Conservation (phyloP, 1,140 invertebrate species). For the Protaetia brevitarsis region DNA sequence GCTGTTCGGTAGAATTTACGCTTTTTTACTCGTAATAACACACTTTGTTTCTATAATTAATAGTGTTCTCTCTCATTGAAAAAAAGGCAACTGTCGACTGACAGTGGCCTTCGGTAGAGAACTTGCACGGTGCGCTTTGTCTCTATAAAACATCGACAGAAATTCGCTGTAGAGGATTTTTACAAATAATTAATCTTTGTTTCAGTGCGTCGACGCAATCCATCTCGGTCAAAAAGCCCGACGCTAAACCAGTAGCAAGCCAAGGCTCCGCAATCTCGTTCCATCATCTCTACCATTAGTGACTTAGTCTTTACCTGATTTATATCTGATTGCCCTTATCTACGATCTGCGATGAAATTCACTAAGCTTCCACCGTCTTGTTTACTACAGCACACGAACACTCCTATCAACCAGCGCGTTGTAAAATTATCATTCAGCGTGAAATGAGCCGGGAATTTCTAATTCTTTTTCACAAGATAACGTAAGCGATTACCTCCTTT, state of each 20-base stretch:
- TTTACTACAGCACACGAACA: background rate
- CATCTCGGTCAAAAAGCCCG: slow-evolving; percentile 19
- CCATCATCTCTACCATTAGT: slow-evolving; percentile 21
- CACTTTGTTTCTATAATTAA: background rate
- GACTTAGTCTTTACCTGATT: slow-evolving; percentile 17
- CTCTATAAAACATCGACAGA: slow-evolving; percentile 14
- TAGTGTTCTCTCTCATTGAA: background rate
- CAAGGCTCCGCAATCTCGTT: slow-evolving; percentile 6
- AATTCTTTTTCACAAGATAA: background rate
- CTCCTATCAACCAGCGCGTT: background rate
- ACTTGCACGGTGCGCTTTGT: background rate
- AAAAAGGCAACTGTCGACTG: background rate
- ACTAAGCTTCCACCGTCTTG: background rate
- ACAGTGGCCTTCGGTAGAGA: background rate
- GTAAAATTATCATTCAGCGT: slow-evolving; percentile 8
- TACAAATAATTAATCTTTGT: slow-evolving; percentile 23
- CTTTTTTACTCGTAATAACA: no score
- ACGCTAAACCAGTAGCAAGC: slow-evolving; percentile 19
- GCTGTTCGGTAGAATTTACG: no score
- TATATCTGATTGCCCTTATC: slow-evolving; percentile 16
- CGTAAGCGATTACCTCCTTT: background rate
- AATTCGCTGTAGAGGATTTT: slow-evolving; percentile 16
- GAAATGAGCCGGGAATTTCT: background rate
- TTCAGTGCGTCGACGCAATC: slow-evolving; percentile 3
- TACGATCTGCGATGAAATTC: slow-evolving; percentile 15